phyloP scores from a whole-genome alignment of 1,140 invertebrate species.

The Apocrypta bakeri region DNA sequence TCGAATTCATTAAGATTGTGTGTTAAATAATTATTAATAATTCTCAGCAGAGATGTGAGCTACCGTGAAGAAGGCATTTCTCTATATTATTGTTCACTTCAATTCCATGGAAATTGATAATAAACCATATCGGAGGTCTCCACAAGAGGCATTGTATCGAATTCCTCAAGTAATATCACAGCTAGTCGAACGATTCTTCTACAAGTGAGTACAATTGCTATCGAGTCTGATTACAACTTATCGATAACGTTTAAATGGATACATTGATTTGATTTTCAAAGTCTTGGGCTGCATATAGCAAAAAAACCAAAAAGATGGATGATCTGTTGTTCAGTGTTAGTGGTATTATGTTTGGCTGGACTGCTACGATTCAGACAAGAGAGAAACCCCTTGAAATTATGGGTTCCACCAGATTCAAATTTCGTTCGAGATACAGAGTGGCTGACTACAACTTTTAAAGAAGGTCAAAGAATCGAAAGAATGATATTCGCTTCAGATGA shows the following conservation, averaged over 20 bases:
- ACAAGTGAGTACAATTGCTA: constrained; percentile 60
- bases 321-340: constrained; percentile 61
- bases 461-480: constrained; percentile 78
- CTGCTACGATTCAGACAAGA: constrained; percentile 70
- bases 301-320: constrained; percentile 65
- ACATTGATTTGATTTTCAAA: constrained; percentile 42
- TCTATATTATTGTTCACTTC: constrained; percentile 19
- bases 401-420: constrained; percentile 81
- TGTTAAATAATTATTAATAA: background rate
- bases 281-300: constrained; percentile 67
- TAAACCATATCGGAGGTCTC: constrained; percentile 44
- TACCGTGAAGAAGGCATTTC: background rate
- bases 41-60: constrained; percentile 8
- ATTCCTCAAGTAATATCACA: constrained; percentile 64
- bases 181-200: constrained; percentile 65
- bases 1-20: too few species aligned
- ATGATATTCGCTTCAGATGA: constrained; percentile 80
- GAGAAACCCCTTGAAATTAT: constrained; percentile 83
- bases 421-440: constrained; percentile 82
- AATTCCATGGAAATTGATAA: constrained; percentile 60
- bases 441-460: constrained; percentile 81
- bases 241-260: background rate
- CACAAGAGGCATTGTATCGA: constrained; percentile 45
- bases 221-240: background rate
- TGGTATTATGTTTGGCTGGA: constrained; percentile 67